Base-by-base conservation (phyloP, 2,113 vertebrate genomes). In the Cavia aperea region DNA sequence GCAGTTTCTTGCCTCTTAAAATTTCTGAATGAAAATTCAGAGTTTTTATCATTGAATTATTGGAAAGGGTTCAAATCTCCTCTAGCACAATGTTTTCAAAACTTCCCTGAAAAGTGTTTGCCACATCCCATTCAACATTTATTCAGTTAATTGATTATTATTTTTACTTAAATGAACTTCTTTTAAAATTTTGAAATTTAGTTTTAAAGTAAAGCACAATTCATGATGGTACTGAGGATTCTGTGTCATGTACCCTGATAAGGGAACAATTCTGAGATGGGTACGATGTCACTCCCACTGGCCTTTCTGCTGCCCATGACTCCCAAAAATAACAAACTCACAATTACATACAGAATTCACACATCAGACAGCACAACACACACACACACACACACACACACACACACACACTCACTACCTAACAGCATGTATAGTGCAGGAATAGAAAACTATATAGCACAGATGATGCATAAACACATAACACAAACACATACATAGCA, bases 1-100 rank as follows among this genome's bases (percentile, higher is more conserved):
- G 51, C 15, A 19, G n/a, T 14, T 29, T 89, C 43, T 31, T 78
- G 0, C 39, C 73, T 36, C 39, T 73, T 70, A 66, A 54, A 13
- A 49, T 90, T 83, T 94, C 87, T 63, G n/a, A 72, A 65, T 90
- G 90, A 77, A 92, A 77, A 43, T 36, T 79, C 51, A 78, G 43
- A 90, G 36, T 56, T 77, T 51, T 3, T 24, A 15, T 68, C 65
- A 36, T 4, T 39, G 49, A 89, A 68, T 86, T 58, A 24, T 75
- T 51, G 29, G 73, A 51, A 58, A 19, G 43, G 66, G 56, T 39
- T 78, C 49, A 46, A 29, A 83, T 51, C 56, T 51, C 62, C 10
- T 83, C 33, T 15, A 43, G 10, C 5, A 23, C 15, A 7, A 12
- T 14, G 9, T 51, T 62, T 36, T 21, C 73, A 75, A 90, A 39